phyloP scores from a whole-genome alignment of 37 sponge, comb jelly and placozoan genomes.

The Haliclona indistincta region DNA sequence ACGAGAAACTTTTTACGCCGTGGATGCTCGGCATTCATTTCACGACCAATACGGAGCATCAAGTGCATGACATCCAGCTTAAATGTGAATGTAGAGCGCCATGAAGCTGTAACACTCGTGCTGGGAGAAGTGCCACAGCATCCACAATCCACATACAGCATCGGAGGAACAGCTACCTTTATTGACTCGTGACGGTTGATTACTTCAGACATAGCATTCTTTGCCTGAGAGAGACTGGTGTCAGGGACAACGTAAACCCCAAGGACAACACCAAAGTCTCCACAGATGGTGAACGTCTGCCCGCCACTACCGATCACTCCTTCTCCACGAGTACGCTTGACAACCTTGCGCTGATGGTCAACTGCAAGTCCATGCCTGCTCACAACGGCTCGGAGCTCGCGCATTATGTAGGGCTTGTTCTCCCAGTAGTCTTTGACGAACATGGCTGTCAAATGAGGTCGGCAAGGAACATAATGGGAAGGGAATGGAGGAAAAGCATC shows the following conservation, averaged over 20 bases:
- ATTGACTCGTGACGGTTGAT: slow-evolving; percentile 20
- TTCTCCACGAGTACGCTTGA: neutral
- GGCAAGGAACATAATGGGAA: slow-evolving; percentile 29
- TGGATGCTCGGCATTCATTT: slow-evolving; percentile 23
- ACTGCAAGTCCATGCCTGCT: slow-evolving; percentile 26
- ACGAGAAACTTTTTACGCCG: slow-evolving; percentile 21
- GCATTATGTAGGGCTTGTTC: slow-evolving; percentile 34
- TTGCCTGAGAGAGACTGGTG: slow-evolving; percentile 30
- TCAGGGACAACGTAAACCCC: slow-evolving; percentile 41
- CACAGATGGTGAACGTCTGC: slow-evolving; percentile 30
- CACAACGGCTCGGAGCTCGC: slow-evolving; percentile 20
- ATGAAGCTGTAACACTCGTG: neutral
- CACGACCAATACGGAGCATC: slow-evolving; percentile 7
- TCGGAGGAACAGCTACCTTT: neutral
- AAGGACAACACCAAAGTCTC: slow-evolving; percentile 27
- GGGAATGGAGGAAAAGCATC: slow-evolving; percentile 51
- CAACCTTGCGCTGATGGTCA: slow-evolving; percentile 19
- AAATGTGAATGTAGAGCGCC: slow-evolving; percentile 16
- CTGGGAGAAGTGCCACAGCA: slow-evolving; percentile 7
- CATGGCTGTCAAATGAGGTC: slow-evolving; percentile 38
- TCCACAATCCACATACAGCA: slow-evolving; percentile 24
- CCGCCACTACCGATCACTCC: slow-evolving; percentile 3
- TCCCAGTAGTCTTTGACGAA: slow-evolving; percentile 37
- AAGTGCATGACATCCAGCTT: slow-evolving; percentile 43
- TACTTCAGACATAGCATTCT: slow-evolving; percentile 26